Conservation (phyloP, 2,797 vertebrate genomes). For the Lutjanus campechanus region DNA sequence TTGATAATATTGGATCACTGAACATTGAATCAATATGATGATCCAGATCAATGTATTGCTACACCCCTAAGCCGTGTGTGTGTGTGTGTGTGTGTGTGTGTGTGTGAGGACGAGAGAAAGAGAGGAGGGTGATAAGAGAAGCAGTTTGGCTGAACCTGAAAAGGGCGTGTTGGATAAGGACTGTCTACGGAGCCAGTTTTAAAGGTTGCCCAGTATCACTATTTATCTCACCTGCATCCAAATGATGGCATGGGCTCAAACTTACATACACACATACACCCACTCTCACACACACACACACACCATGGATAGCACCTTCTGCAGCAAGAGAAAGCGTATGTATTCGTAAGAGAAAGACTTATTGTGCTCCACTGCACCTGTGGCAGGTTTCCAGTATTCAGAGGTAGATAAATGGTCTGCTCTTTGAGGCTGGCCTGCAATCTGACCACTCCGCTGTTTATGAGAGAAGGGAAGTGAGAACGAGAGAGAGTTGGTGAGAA, state of each 20-base stretch:
- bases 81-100: neutral
- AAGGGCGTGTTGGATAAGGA: constrained; percentile 43
- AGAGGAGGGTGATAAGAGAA: constrained; percentile 29
- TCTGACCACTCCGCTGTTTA: constrained; percentile 70
- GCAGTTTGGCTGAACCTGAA: constrained; percentile 52
- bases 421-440: constrained; percentile 64
- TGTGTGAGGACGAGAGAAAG: neutral
- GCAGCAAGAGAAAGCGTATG: constrained; percentile 46
- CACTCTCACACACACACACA: constrained; percentile 30
- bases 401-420: constrained; percentile 72
- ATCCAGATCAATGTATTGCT: too few species aligned
- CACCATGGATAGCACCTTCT: constrained; percentile 25
- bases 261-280: constrained; percentile 24
- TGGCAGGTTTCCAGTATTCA: constrained; percentile 75
- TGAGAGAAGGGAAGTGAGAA: constrained; percentile 47
- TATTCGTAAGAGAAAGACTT: constrained; percentile 68
- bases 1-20: too few species aligned
- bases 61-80: too few species aligned
- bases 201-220: constrained; percentile 63
- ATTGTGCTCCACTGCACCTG: constrained; percentile 70
- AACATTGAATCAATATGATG: too few species aligned
- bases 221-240: constrained; percentile 63
- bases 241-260: constrained; percentile 51
- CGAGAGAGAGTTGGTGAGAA: constrained; percentile 10
- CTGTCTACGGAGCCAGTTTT: constrained; percentile 46